These are phyloP conservation scores for Parnassius glacialis DNA, from an alignment of 2,888 invertebrate species.

Conservation along the genomic window DNA sequence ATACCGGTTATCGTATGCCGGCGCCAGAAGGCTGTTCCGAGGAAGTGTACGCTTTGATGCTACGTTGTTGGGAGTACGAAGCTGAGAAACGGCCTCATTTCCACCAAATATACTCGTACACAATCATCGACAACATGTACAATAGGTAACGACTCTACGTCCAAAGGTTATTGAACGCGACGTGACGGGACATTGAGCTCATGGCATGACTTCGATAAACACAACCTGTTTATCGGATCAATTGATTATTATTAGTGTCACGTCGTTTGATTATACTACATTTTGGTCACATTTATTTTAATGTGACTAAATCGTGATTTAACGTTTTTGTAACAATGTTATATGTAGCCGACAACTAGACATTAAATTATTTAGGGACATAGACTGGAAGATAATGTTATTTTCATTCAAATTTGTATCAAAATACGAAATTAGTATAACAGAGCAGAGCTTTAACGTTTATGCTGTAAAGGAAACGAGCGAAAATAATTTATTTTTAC, in stretches of 20 bases:
- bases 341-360: too few species aligned
- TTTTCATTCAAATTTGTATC: too few species aligned
- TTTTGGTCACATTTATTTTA: constrained; percentile 20
- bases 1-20: constrained; percentile 96
- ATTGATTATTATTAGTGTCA: not conserved
- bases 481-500: too few species aligned
- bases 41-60: constrained; percentile 94
- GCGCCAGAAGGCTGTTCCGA: constrained; percentile 93
- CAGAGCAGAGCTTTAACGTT: too few species aligned
- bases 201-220: constrained; percentile 1
- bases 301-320: not conserved
- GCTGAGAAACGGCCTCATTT: constrained; percentile 96
- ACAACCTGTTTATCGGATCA: not conserved
- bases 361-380: too few species aligned
- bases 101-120: constrained; percentile 92
- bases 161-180: constrained; percentile 6
- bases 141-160: constrained; percentile 54
- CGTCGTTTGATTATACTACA: not conserved
- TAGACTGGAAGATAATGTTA: too few species aligned
- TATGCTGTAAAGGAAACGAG: too few species aligned
- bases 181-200: not conserved
- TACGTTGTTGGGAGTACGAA: constrained; percentile 96
- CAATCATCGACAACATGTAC: constrained; percentile 86
- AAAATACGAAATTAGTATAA: too few species aligned
- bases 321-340: too few species aligned